phyloP scores from a whole-genome alignment of 2,888 invertebrate genomes.

The Tuta absoluta region DNA sequence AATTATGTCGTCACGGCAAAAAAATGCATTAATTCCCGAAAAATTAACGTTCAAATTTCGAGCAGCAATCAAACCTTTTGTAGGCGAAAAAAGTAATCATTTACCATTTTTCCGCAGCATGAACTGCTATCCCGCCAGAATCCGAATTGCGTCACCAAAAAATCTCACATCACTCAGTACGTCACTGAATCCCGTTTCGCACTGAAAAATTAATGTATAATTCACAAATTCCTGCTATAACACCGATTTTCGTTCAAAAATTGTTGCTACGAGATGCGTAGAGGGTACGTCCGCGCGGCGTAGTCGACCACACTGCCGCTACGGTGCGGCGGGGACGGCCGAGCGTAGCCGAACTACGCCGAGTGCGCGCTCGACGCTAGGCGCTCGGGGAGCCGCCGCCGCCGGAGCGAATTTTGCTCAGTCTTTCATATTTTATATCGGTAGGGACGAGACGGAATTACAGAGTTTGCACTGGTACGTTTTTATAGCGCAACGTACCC shows the following conservation, averaged over 20 bases:
- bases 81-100: constrained; percentile 46
- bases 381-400: too few relatives aligned
- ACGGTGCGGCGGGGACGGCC: constrained; percentile 59
- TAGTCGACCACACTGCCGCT: constrained; percentile 70
- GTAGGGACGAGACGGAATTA: constrained; percentile 72
- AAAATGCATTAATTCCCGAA: neutral
- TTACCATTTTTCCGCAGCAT: constrained; percentile 76
- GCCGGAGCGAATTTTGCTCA: constrained; percentile 68
- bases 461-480: constrained; percentile 76
- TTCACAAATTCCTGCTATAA: constrained; percentile 58
- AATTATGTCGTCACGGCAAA: constrained; percentile 19
- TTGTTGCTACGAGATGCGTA: constrained; percentile 49
- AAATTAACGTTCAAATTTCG: constrained; percentile 26
- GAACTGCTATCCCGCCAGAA: constrained; percentile 49
- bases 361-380: constrained; percentile 49
- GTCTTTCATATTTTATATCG: constrained; percentile 81
- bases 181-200: constrained; percentile 45
- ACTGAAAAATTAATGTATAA: constrained; percentile 37
- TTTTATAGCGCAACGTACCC: constrained; percentile 69
- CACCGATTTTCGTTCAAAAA: constrained; percentile 50
- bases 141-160: constrained; percentile 43
- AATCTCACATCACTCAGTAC: constrained; percentile 61
- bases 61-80: constrained; percentile 27
- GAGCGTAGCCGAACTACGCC: constrained; percentile 52
- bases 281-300: constrained; percentile 42